phyloP scores from a whole-genome alignment of 2,113 vertebrate species.

The Poecilia latipinna region DNA sequence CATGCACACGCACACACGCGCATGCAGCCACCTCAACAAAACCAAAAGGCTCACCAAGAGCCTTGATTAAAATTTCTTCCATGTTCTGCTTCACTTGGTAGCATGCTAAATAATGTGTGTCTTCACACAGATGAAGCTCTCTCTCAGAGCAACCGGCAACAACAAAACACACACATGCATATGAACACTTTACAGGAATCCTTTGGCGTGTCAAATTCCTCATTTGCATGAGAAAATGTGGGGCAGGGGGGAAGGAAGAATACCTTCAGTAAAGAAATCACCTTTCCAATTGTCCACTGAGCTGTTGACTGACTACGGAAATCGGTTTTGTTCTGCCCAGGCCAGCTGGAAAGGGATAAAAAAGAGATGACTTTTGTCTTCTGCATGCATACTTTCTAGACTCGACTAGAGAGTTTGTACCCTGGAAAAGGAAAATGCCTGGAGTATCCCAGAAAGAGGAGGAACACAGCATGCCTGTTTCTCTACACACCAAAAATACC shows the following conservation, averaged over 20 bases:
- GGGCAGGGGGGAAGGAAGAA: constrained; percentile 23
- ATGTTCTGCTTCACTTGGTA: constrained; percentile 66
- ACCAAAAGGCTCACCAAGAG: constrained; percentile 57
- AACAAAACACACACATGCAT: constrained; percentile 1
- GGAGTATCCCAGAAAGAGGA: too few relatives aligned
- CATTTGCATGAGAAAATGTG: constrained; percentile 66
- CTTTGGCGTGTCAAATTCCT: constrained; percentile 59
- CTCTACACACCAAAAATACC: too few relatives aligned
- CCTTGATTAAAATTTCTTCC: constrained; percentile 73
- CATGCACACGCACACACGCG: constrained; percentile 23
- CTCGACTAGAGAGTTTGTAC: background rate
- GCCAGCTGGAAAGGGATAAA: constrained; percentile 14
- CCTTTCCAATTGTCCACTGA: constrained; percentile 38
- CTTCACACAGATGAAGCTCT: constrained; percentile 59
- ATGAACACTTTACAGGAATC: constrained; percentile 32
- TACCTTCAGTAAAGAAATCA: constrained; percentile 41
- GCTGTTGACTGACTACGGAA: constrained; percentile 46
- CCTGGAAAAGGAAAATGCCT: too few relatives aligned
- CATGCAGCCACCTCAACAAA: constrained; percentile 27
- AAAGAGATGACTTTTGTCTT: constrained; percentile 39
- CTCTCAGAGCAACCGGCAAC: constrained; percentile 12
- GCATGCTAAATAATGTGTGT: constrained; percentile 66
- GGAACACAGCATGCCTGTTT: too few relatives aligned
- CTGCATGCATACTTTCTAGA: constrained; percentile 4
- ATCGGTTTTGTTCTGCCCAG: constrained; percentile 31